These are phyloP conservation scores for Margaritifera margaritifera DNA, from an alignment of 2,888 invertebrate genomes.

Conservation along the genomic window DNA sequence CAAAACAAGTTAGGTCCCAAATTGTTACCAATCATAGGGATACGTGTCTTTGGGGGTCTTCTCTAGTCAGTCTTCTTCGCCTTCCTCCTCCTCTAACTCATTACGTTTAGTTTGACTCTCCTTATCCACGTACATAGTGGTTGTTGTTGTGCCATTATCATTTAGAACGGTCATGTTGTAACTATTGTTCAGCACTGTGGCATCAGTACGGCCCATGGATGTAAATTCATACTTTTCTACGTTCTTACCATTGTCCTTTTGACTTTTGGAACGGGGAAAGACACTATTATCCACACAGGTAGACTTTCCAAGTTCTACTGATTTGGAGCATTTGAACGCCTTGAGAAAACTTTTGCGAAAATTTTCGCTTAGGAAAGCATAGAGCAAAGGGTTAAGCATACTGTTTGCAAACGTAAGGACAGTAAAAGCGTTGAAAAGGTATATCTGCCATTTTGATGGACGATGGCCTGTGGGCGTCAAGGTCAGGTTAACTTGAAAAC, in stretches of 20 bases:
- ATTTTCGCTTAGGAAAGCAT: conserved; percentile 71
- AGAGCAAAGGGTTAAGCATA: conserved; percentile 70
- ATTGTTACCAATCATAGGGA: too few species aligned
- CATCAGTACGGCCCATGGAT: conserved; percentile 25
- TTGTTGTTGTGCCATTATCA: conserved; percentile 8
- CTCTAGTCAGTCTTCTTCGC: too few species aligned
- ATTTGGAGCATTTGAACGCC: conserved; percentile 66
- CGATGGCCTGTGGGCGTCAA: conserved; percentile 28
- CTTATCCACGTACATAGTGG: conserved; percentile 33
- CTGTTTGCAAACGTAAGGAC: conserved; percentile 70
- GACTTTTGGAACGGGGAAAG: conserved; percentile 48
- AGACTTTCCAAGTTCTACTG: conserved; percentile 51
- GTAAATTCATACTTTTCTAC: conserved; percentile 44
- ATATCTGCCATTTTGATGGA: conserved; percentile 43
- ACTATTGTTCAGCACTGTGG: background rate
- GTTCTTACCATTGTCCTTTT: conserved; percentile 30
- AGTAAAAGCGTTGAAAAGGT: conserved; percentile 65
- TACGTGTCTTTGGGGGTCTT: too few species aligned
- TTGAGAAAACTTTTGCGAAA: conserved; percentile 70
- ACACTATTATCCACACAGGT: conserved; percentile 55
- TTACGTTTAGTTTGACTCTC: conserved; percentile 35
- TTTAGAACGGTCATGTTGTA: conserved; percentile 8
- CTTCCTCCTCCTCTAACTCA: conserved; percentile 13
- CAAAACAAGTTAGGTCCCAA: too few species aligned
- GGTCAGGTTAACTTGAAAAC: conserved; percentile 63